Evolutionary conservation across 2,888 invertebrate species (phyloP), one percentile per base, ranked within the genome.

Genomic region (Cyrtodaria siliqua): DNA sequence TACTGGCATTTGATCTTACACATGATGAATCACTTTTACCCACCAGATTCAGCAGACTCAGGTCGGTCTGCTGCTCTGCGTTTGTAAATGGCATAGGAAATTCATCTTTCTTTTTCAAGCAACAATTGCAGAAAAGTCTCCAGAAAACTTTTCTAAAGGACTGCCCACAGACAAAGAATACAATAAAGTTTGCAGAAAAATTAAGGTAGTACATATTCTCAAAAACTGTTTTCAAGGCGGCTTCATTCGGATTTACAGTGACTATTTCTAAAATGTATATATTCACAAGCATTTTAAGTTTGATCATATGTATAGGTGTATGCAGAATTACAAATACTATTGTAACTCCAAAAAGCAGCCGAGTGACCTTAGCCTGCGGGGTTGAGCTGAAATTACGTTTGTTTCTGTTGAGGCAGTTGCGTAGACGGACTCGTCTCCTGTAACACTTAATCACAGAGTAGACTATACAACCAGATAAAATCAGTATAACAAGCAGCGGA

Each of bases 121-220:
- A 33, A 33, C 33, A 33, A 8, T 33, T 33, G 33, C 33, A 33
- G 33, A 33, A 33, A 4, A 33, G 33, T 33, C 33, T 12, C 33
- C 33, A 33, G 33, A 33, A 86, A 8, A 79, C 72, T 29, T 75
- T 79, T 26, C 85, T 60, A 64, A 87, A 87, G 27, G 80, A 84
- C 14, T 75, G 68, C 0, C 87, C 87, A 57, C 79, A 85, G 0
- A 66, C 49, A 16, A 86, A 64, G 53, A 86, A 87, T 16, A 87
- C 71, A n/a, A 82, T 18, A 56, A 85, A 73, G 55, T 87, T 87
- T 23, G 86, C 80, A 1, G 84, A 79, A 56, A 83, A 87, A 50
- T 86, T 85, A 55, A 83, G 33, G 55, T 85, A 84, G 66, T 85
- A 87, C 18, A 87, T 64, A 12, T 82, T 79, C 52, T 84, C 83